Evolutionary conservation across 2,113 vertebrate species (phyloP).

Genomic region (Odobenus rosmarus): DNA sequence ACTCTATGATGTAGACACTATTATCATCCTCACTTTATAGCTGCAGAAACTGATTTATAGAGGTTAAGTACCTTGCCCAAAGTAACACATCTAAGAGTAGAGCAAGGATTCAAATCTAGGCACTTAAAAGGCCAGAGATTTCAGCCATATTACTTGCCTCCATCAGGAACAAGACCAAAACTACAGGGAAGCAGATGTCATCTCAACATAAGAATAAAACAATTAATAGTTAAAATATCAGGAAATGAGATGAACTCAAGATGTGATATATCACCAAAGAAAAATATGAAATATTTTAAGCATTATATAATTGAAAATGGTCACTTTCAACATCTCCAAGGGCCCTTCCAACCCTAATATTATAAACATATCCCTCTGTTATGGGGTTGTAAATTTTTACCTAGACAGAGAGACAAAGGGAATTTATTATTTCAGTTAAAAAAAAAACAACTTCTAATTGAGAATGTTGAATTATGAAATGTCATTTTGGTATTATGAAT

Average conservation of each 20-base stretch:
- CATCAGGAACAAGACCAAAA: neutral
- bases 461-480: neutral
- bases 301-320: neutral
- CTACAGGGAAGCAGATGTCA: neutral
- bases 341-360: neutral
- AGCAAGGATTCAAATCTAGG: constrained; percentile 1
- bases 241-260: neutral
- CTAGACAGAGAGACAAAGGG: neutral
- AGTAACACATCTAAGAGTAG: neutral
- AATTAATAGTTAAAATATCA: constrained; percentile 37
- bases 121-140: neutral
- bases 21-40: neutral
- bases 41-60: neutral
- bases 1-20: neutral
- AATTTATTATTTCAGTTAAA: neutral
- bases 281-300: constrained; percentile 18
- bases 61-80: neutral
- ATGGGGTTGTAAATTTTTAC: neutral
- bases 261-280: neutral
- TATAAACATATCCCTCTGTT: neutral
- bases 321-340: constrained; percentile 13
- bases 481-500: neutral
- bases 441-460: neutral
- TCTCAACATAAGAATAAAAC: neutral
- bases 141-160: neutral